Base-by-base conservation (phyloP, 2,113 vertebrate species). In the Entosphenus tridentatus region DNA sequence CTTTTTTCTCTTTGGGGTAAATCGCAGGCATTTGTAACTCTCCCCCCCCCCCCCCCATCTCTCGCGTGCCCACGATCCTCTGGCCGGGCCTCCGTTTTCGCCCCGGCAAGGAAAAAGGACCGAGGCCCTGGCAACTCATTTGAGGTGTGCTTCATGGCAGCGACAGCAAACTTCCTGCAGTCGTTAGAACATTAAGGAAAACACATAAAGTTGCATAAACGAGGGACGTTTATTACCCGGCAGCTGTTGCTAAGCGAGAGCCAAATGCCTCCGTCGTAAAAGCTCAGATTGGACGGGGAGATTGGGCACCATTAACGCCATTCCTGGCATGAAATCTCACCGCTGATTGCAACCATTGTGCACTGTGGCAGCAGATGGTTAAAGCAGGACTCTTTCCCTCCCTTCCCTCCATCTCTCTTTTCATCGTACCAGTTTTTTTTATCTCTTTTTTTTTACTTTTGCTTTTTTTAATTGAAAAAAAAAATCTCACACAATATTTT, bases 121-220 rank as follows among this genome's bases (percentile, higher is more conserved):
- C 39, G 39, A 5, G 39, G 39, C 39, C 39, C 39, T 39, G 39
- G 39, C 39, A 39, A 65, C 21, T 65, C n/a, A 65, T 65, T 65
- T 16, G 62, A 65, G 62, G 62, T 65, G 62, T 65, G 21, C n/a
- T 21, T n/a, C n/a, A 21, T 11, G 62, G 62, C 39, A 39, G 39
- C 39, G 39, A 3, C 39, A 39, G 39, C 62, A 65, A 65, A 65
- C 62, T 65, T 65, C 21, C 62, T 65, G 62, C 62, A 65, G 21
- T 65, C 62, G 62, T 65, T 65, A 65, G 62, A 65, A 65, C 62
- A 65, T 65, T 65, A 65, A 65, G n/a, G 21, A 65, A 65, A 65
- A 65, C 62, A 65, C 21, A 65, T 16, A 65, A 65, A 21, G 21
- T 16, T n/a, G n/a, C n/a, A 16, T 16, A 65, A 65, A 21, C n/a